phyloP scores from a whole-genome alignment of 1,140 invertebrate species.

The Muscidifurax raptorellus region DNA sequence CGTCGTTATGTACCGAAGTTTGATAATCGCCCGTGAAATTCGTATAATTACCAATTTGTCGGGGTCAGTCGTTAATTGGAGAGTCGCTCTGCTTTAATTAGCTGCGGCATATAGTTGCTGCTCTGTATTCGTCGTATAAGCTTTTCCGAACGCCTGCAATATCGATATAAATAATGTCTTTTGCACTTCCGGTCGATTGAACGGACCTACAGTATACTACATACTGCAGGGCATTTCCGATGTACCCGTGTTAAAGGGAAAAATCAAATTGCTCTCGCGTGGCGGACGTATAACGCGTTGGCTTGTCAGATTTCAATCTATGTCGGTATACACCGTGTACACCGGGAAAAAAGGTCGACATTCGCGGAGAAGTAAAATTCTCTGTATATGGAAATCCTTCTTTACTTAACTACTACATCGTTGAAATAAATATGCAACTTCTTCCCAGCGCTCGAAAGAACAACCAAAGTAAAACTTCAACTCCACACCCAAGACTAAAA shows the following conservation, averaged over 20 bases:
- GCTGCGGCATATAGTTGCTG: background rate
- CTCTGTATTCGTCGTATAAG: too few relatives aligned
- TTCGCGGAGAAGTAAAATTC: too few relatives aligned
- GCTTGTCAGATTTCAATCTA: background rate
- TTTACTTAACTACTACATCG: too few relatives aligned
- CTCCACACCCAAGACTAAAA: too few relatives aligned
- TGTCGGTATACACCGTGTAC: background rate
- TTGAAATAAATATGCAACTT: too few relatives aligned
- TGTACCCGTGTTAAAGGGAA: background rate
- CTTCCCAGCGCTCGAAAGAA: too few relatives aligned
- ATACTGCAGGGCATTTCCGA: background rate
- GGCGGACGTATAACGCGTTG: background rate
- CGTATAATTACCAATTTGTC: conserved; percentile 44
- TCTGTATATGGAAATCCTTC: too few relatives aligned
- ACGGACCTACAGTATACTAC: background rate
- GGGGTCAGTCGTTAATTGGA: background rate
- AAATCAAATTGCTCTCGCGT: background rate
- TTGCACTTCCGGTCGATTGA: background rate
- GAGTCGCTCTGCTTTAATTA: conserved; percentile 14
- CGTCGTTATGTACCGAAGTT: background rate
- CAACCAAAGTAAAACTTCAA: too few relatives aligned
- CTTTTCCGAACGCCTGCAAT: background rate
- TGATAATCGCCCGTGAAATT: conserved; percentile 44
- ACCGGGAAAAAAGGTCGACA: background rate
- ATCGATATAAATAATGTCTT: background rate